Percentiles rank a stretch among this genome's conserved stretches.
Evolutionary conservation across 2,113 vertebrate genomes (phyloP).

Genomic region (Forbesichthys papilliferus): DNA sequence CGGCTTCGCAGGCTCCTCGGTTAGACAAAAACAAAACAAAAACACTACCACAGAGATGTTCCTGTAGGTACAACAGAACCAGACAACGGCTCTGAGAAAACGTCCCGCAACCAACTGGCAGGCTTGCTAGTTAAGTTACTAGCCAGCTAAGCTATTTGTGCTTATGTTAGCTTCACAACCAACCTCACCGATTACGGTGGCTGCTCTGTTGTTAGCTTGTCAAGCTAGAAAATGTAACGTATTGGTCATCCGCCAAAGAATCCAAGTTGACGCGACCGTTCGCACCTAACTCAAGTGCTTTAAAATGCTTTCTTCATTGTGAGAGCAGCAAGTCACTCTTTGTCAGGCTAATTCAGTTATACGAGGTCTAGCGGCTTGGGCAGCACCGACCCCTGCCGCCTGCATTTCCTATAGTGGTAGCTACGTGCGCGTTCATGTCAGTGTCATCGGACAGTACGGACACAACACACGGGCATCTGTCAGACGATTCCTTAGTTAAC

Average conservation of each 20-base stretch:
- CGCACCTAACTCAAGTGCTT: not conserved
- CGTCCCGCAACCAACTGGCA: slow-evolving; percentile 34
- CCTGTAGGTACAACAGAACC: slow-evolving; percentile 2
- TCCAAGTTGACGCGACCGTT: not conserved
- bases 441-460: not conserved
- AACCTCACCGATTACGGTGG: slow-evolving; percentile 49
- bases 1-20: slow-evolving; percentile 54
- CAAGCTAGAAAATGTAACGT: slow-evolving; percentile 24
- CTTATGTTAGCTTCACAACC: slow-evolving; percentile 48
- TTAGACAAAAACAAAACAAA: slow-evolving; percentile 18
- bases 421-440: slow-evolving; percentile 66
- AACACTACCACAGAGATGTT: not conserved
- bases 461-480: slow-evolving; percentile 30
- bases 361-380: slow-evolving; percentile 7
- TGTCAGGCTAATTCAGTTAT: slow-evolving; percentile 24
- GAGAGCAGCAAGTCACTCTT: not conserved
- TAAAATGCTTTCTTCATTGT: slow-evolving; percentile 24
- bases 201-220: slow-evolving; percentile 43
- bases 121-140: slow-evolving; percentile 39
- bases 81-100: slow-evolving; percentile 19
- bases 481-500: slow-evolving; percentile 25
- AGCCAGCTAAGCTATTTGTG: slow-evolving; percentile 35
- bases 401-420: slow-evolving; percentile 79
- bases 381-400: slow-evolving; percentile 49
- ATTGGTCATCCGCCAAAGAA: slow-evolving; percentile 12